Evolutionary conservation across 2,113 vertebrate species (phyloP), one percentile per base, ranked within the genome.

Genomic region (Glaucomys volans): DNA sequence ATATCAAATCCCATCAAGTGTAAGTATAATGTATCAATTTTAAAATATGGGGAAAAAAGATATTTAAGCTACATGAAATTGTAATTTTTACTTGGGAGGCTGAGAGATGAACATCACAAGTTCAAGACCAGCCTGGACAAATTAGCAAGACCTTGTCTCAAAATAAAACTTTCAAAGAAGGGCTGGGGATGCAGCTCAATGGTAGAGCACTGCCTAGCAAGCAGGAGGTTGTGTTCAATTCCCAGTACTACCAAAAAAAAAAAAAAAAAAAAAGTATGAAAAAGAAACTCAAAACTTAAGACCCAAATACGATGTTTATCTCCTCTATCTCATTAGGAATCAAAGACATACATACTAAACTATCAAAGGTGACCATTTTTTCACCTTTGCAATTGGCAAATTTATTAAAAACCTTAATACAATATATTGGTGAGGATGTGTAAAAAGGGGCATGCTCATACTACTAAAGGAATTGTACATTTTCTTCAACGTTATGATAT

Each of bases 271-370:
- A 37, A 67, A 57, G 54, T 59, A 9, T 75, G 32, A 94, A 83
- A 84, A 79, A 54, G 47, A 83, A 77, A 83, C 44, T 84, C 7
- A 59, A 90, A 85, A 95, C 30, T 50, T 81, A 92, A 57, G 85
- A 54, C n/a, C 11, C 40, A 84, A 87, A 11, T 40, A 92, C 75
- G 30, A 83, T 82, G 72, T 64, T 67, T 42, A 30, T 40, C 18
- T 88, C 0, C 54, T 91, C 47, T 83, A 66, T 47, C 32, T 93
- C 28, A 91, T 84, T 85, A 69, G 22, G 28, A 94, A 84, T 80
- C 22, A 91, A 95, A 64, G 47, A 95, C 64, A 87, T 32, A 90
- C 20, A 91, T 94, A 76, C 12, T 72, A 77, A 74, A 94, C 90
- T 42, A 91, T 32, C 71, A 77, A 90, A 72, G 20, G 35, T 76